Evolutionary conservation across 2,113 vertebrate species (phyloP), one percentile per base, ranked within the genome.

Genomic region (Nothocercus julius): DNA sequence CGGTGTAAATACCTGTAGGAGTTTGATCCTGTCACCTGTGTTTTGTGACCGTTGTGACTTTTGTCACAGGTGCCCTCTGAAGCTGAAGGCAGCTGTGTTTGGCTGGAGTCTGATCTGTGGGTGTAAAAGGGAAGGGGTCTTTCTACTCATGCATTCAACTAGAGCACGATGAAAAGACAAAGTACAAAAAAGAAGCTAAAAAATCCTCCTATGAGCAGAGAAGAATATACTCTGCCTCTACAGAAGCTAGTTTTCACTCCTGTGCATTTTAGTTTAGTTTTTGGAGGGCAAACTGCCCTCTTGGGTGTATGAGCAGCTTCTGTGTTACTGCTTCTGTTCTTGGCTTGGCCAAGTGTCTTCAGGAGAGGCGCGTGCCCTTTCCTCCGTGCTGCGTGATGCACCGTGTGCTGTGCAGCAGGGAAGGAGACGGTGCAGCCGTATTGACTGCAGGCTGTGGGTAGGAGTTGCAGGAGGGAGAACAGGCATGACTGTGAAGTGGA

Each of bases 391-490:
- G 14, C 40, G 24, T 14, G 62, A 32, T 44, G 16, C 12, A 30
- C 61, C 47, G 47, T 54, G 16, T 12, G n/a, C 66, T 54, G 47
- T 49, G 16, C 34, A 32, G 66, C 80, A n/a, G 34, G 25, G 30
- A 32, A 79, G 67, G 38, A 70, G 61, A 40, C 21, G 20, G 25
- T 14, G 8, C 49, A 47, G 34, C 44, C 20, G 45, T 44, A 16
- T 53, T 64, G 38, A 18, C 54, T 78, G 66, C 88, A 90, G 73
- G 40, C 2, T 81, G 76, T 78, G 88, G 83, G 83, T 78, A n/a
- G 90, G 92, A 90, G 88, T 81, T 92, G 76, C 56, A 78, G 90
- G 77, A 94, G 51, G 10, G 61, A 77, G 82, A 94, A 49, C 19
- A 74, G 73, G 15, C 45, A 28, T 0, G 47, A 44, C 85, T 90